Base-by-base conservation (phyloP, 2,113 vertebrate genomes). In the Salminus brasiliensis region DNA sequence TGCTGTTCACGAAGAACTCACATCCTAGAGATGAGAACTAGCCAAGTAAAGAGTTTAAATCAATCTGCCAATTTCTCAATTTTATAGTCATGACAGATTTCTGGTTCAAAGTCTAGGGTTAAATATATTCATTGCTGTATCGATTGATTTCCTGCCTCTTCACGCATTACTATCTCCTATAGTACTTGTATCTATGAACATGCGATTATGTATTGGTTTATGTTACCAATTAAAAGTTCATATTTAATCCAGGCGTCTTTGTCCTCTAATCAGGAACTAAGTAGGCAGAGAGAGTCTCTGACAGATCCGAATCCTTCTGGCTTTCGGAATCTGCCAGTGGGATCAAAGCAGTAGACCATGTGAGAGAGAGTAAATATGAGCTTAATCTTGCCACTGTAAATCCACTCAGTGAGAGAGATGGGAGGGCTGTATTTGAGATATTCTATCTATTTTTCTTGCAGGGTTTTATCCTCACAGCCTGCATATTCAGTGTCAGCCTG, bases 211-310 rank as follows among this genome's bases (percentile, higher is more conserved):
- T 59, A 70, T 45, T 39, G 83, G 88, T 82, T 90, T 83, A 32
- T 79, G 85, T 90, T 87, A 91, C 90, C 72, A 81, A 86, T 87
- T 89, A 79, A 85, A 79, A 81, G 80, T 85, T 77, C 70, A 75
- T 81, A 67, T 79, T 79, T 88, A 88, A 91, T 89, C 86, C 87
- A 39, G 73, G 27, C 68, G 72, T 45, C 73, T 70, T 57, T 81
- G 65, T 71, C 53, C 57, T 70, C 57, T 62, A 52, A 76, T 70
- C 72, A 76, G 55, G n/a, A 70, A 53, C 36, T 60, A 67, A 60
- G 71, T 21, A 74, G 36, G 34, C 49, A 81, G 63, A 65, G 45
- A 41, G 36, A 30, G 74, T 52, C 45, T 65, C 18, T 36, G 45
- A 43, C 52, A 73, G 55, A 66, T 59, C 60, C 49, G 16, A 59